phyloP scores from a whole-genome alignment of 2,113 vertebrate genomes.

The Semicossyphus pulcher region DNA sequence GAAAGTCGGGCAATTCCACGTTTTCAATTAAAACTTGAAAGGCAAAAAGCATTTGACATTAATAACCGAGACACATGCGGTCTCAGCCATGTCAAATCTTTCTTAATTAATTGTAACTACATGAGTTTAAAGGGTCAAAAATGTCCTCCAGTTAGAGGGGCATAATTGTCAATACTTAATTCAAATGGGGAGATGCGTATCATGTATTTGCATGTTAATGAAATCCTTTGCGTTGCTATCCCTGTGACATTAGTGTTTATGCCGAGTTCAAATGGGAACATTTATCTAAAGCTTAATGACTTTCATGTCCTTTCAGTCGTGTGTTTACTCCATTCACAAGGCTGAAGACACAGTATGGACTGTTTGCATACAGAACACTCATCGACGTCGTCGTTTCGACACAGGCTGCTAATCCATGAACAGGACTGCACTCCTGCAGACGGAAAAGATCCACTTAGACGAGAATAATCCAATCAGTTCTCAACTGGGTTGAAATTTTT shows the following conservation, averaged over 20 bases:
- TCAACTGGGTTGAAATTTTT: slow-evolving; percentile 10
- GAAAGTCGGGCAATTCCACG: slow-evolving; percentile 59
- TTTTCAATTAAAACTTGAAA: slow-evolving; percentile 76
- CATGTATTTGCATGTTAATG: slow-evolving; percentile 41
- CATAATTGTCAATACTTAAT: slow-evolving; percentile 48
- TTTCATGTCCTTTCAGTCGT: neutral
- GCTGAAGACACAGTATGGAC: neutral
- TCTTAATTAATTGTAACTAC: slow-evolving; percentile 62
- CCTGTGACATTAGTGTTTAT: slow-evolving; percentile 11
- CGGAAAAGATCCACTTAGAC: slow-evolving; percentile 48
- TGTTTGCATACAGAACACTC: neutral
- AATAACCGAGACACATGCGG: slow-evolving; percentile 44
- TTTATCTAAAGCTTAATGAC: slow-evolving; percentile 10
- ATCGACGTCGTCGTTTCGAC: slow-evolving; percentile 12
- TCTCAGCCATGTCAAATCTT: slow-evolving; percentile 50
- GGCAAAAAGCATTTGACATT: slow-evolving; percentile 58
- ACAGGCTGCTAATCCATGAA: slow-evolving; percentile 38
- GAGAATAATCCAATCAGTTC: slow-evolving; percentile 44
- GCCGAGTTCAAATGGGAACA: neutral
- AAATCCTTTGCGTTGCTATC: neutral
- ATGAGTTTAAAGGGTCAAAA: slow-evolving; percentile 55
- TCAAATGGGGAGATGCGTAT: slow-evolving; percentile 40
- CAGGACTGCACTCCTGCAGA: slow-evolving; percentile 34
- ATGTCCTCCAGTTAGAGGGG: slow-evolving; percentile 43
- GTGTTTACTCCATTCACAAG: slow-evolving; percentile 1